These are phyloP conservation scores for Ascidia mentula DNA, from an alignment of 23 tunicate species.

Conservation along the genomic window DNA sequence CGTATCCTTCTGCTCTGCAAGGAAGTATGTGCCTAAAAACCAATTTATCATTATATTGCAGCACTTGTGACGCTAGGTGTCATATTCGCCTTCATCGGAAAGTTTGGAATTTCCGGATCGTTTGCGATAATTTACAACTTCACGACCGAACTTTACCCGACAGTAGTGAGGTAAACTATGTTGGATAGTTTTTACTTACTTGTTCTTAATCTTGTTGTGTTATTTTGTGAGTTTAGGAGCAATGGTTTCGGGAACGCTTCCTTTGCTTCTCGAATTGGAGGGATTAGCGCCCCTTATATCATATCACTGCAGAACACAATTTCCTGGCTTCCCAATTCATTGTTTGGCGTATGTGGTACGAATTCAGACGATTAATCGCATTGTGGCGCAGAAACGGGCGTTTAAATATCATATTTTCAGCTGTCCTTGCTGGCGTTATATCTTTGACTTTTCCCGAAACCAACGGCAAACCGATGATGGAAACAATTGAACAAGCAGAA, in stretches of 20 bases:
- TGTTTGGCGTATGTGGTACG: slow-evolving; percentile 28
- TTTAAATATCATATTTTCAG: not conserved
- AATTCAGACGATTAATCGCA: not conserved
- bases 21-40: too few relatives aligned
- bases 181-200: not conserved
- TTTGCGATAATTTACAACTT: slow-evolving; percentile 14
- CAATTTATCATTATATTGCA: not conserved
- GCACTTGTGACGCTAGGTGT: slow-evolving; percentile 12
- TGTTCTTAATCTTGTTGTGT: too few relatives aligned
- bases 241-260: slow-evolving; percentile 56
- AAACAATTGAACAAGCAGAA: slow-evolving; percentile 33
- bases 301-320: slow-evolving; percentile 12
- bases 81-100: slow-evolving; percentile 16
- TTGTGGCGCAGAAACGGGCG: not conserved
- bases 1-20: too few relatives aligned
- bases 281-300: slow-evolving; percentile 63
- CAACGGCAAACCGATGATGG: slow-evolving; percentile 22
- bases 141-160: slow-evolving; percentile 14
- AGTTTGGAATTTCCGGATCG: slow-evolving; percentile 26
- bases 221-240: slow-evolving; percentile 18
- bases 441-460: slow-evolving; percentile 25
- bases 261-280: slow-evolving; percentile 36
- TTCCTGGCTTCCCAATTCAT: slow-evolving; percentile 13
- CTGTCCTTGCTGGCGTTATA: not conserved
- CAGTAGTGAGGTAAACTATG: slow-evolving; percentile 10